These are phyloP conservation scores for Lanius collurio DNA, from an alignment of 2,113 vertebrate genomes.

Conservation along the genomic window DNA sequence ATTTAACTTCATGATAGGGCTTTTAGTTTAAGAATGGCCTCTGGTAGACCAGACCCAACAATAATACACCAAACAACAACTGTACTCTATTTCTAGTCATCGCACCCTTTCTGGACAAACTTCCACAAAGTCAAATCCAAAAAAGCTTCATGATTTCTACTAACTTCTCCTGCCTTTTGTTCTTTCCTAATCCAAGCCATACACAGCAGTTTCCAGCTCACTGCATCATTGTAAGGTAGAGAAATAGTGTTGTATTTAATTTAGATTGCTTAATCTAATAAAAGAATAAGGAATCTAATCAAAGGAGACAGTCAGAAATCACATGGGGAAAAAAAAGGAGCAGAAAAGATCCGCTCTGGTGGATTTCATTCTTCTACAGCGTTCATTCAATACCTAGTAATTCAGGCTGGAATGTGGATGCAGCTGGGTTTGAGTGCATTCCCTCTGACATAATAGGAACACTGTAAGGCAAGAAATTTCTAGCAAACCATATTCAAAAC, in stretches of 20 bases:
- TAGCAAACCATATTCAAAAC: background rate
- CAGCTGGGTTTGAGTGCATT: background rate
- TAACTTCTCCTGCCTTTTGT: background rate
- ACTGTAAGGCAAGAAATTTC: background rate
- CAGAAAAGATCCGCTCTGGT: background rate
- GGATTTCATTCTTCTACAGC: background rate
- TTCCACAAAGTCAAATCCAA: background rate
- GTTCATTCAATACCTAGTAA: background rate
- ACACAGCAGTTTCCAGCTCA: background rate
- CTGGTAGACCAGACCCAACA: background rate
- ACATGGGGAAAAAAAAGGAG: background rate
- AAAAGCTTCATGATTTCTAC: background rate
- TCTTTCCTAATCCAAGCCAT: background rate
- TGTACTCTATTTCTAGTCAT: background rate
- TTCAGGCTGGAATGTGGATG: background rate
- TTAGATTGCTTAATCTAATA: background rate
- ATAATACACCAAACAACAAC: background rate
- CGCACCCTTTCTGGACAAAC: background rate
- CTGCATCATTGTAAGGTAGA: background rate
- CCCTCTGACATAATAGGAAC: background rate
- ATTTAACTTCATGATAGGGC: background rate
- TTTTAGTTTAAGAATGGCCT: background rate
- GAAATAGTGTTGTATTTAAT: background rate
- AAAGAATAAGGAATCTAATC: background rate
- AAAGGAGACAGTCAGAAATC: background rate